phyloP scores from a whole-genome alignment of 2,888 invertebrate genomes.

The Thecophora atra region DNA sequence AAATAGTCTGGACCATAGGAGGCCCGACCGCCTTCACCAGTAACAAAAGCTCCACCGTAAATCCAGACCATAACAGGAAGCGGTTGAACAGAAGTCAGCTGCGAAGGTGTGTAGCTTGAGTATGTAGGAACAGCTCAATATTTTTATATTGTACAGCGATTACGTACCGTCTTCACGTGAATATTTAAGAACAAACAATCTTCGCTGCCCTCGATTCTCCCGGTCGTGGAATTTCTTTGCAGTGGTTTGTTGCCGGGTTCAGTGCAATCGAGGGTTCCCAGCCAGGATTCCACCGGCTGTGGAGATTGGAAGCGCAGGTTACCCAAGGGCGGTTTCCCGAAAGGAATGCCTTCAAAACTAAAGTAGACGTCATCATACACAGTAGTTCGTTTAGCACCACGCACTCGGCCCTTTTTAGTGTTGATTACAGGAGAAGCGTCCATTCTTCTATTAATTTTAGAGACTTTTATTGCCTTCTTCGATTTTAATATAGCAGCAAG shows the following conservation, averaged over 20 bases:
- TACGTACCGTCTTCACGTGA: constrained; percentile 49
- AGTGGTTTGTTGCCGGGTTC: constrained; percentile 47
- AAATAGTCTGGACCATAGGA: constrained; percentile 63
- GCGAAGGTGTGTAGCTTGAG: neutral
- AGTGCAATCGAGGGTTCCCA: constrained; percentile 51
- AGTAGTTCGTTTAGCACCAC: constrained; percentile 48
- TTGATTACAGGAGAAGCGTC: constrained; percentile 46
- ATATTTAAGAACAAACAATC: constrained; percentile 58
- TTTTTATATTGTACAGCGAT: neutral
- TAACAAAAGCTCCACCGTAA: constrained; percentile 64
- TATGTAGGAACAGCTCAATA: neutral
- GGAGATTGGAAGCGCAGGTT: constrained; percentile 58
- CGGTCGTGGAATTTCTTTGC: constrained; percentile 49
- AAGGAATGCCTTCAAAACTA: constrained; percentile 58
- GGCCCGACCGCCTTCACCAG: constrained; percentile 56
- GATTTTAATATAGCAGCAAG: too few species aligned
- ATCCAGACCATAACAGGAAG: constrained; percentile 64
- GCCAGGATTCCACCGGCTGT: constrained; percentile 62
- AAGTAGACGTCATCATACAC: constrained; percentile 53
- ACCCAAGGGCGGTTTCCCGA: constrained; percentile 53
- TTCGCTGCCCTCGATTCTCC: constrained; percentile 53
- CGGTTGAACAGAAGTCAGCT: constrained; percentile 28
- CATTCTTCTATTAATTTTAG: neutral
- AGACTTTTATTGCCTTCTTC: too few species aligned
- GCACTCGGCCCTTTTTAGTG: constrained; percentile 55